Evolutionary conservation across 2,113 vertebrate genomes (phyloP), one percentile per base, ranked within the genome.

Genomic region (Silurus glanis): DNA sequence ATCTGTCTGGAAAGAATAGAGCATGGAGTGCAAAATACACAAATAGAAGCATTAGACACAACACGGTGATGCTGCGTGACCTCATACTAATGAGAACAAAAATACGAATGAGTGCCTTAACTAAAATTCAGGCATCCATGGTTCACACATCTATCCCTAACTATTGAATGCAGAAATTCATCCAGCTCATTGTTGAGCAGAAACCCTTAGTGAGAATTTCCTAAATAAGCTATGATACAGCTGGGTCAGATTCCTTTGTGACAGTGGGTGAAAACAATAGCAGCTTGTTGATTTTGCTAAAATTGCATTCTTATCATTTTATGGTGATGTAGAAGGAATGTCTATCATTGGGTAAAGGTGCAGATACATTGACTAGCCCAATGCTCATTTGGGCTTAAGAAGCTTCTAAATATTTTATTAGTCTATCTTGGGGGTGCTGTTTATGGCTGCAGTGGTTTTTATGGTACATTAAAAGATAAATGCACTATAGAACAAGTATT

Each of bases 261-360:
- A 19, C 45, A 64, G 10, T 6, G 9, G 47, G 62, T 55, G 9
- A 6, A 13, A 55, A 37, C 4, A 69, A 19, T 13, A 51, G 19
- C n/a, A 67, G 0, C 13, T 17, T 82, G 6, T 55, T 82, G n/a
- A 53, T 82, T 47, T 37, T 37, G 37, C 37, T 21, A 64, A n/a
- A n/a, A 17, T 53, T 75, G 67, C 7, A 3, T 75, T 53, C 19
- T 23, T 59, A 16, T 17, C 10, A 9, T 0, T 9, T 49, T 23
- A 82, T 51, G 21, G 21, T 61, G 10, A 45, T 64, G 37, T 58
- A 21, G 7, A 21, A 16, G 79, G 6, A 55, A 14, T 66, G 16
- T 61, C 0, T 61, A 55, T 10, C 10, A 28, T 87, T 87, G 90
- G 91, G 92, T 92, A 90, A 89, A 0, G 23, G 23, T 5, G 9